These are phyloP conservation scores for Chymomyza costata DNA, from an alignment of 1,140 invertebrate genomes.

Conservation along the genomic window DNA sequence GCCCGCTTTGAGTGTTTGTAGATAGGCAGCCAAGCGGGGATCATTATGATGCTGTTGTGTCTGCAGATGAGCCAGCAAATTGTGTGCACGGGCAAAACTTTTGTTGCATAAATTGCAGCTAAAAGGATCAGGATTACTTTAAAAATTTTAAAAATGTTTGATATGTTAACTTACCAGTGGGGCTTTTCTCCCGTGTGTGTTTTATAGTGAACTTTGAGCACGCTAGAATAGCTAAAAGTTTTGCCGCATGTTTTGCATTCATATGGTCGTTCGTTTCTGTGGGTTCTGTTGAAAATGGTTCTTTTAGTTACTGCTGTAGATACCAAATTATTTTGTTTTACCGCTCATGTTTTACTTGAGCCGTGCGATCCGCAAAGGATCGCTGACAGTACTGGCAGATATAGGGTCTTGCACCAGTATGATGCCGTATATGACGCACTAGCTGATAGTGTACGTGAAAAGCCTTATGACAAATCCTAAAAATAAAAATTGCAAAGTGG, in stretches of 20 bases:
- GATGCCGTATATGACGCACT: slow-evolving; percentile 68
- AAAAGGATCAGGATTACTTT: background rate
- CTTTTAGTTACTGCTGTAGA: background rate
- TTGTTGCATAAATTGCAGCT: slow-evolving; percentile 63
- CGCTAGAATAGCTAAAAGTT: slow-evolving; percentile 82
- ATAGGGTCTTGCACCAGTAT: slow-evolving; percentile 78
- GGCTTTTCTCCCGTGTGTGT: slow-evolving; percentile 73
- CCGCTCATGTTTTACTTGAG: slow-evolving; percentile 79
- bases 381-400: slow-evolving; percentile 83
- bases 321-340: slow-evolving; percentile 38
- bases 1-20: slow-evolving; percentile 23
- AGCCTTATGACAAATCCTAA: slow-evolving; percentile 58
- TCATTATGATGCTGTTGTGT: slow-evolving; percentile 65
- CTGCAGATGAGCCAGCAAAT: slow-evolving; percentile 63
- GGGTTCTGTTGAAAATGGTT: slow-evolving; percentile 67
- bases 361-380: slow-evolving; percentile 80
- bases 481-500: background rate
- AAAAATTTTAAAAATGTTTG: background rate
- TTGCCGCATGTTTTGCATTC: slow-evolving; percentile 82
- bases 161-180: slow-evolving; percentile 28
- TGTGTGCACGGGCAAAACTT: slow-evolving; percentile 63
- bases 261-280: slow-evolving; percentile 87
- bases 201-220: slow-evolving; percentile 78
- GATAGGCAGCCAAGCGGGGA: slow-evolving; percentile 39
- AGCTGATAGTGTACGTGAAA: slow-evolving; percentile 72